Evolutionary conservation across 1,140 invertebrate species (phyloP), one percentile per base, ranked within the genome.

Genomic region (Drosophila quadrilineata): DNA sequence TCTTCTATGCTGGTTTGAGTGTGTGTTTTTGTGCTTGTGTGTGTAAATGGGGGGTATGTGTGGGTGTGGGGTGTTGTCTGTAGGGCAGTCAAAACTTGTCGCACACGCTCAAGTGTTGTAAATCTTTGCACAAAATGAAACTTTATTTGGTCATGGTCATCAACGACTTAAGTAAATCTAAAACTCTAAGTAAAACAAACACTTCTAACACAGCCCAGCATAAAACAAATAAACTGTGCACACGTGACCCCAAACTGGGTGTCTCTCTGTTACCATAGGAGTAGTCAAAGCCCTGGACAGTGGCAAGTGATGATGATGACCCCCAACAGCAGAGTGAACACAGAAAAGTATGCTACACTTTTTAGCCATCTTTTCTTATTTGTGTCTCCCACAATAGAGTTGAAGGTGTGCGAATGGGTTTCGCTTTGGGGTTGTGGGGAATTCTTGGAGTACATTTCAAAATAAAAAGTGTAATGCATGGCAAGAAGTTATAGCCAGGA

Each of bases 101-200:
- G 57, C 77, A 79, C 79, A 84, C 79, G 79, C 74, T 84, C 79
- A 54, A 84, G 79, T 84, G 79, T 38, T 84, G 79, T 84, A 84
- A 84, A 84, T 85, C 74, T 84, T 84, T 54, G 74, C 62, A 74
- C 70, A 84, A 71, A 84, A 84, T 79, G 77, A 85, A 84, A 84
- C 73, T 85, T 84, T 84, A 84, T 84, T 84, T 84, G 77, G 79
- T 79, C 79, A 84, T 77, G 77, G 77, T 84, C 79, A 85, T 84
- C 77, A 84, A 67, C 65, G 79, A 84, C 79, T 84, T 79, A 68
- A 85, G 74, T 85, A 84, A 84, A 84, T 84, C 79, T 71, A 85
- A 85, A 79, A 84, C 77, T 84, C 79, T 85, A 84, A 85, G 79
- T 85, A 85, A 84, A 79, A 75, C 71, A 84, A 84, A 84, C 74